Evolutionary conservation across 2,888 invertebrate species (phyloP).

Genomic region (Spodoptera exigua): DNA sequence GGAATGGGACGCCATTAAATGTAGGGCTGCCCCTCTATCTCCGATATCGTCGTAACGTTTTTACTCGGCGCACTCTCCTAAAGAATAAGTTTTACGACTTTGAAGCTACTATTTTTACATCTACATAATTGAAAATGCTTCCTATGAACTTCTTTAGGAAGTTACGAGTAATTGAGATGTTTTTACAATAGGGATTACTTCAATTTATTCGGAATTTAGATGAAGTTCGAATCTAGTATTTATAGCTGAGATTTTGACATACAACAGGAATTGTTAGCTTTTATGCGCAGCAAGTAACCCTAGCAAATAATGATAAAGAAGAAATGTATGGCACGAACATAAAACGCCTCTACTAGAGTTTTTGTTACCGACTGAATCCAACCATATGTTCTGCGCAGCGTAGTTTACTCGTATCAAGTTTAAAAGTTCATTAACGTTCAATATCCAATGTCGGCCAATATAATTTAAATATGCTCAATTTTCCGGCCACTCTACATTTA

Average conservation of each 20-base stretch:
- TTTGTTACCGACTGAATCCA: constrained; percentile 59
- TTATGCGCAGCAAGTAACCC: constrained; percentile 29
- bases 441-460: constrained; percentile 64
- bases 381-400: constrained; percentile 55
- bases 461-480: constrained; percentile 57
- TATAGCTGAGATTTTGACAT: not conserved
- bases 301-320: constrained; percentile 41
- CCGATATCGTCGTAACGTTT: constrained; percentile 62
- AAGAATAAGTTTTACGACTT: constrained; percentile 62
- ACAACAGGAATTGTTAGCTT: constrained; percentile 21
- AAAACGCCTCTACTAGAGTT: constrained; percentile 45
- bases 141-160: constrained; percentile 2
- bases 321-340: constrained; percentile 41
- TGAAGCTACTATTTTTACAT: constrained; percentile 55
- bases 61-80: constrained; percentile 47
- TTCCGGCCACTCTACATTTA: constrained; percentile 56
- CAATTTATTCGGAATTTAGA: too few relatives aligned
- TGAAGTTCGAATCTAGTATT: not conserved
- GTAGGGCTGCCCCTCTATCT: constrained; percentile 64
- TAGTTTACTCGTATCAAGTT: constrained; percentile 62
- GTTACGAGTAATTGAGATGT: constrained; percentile 12
- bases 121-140: constrained; percentile 43
- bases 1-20: constrained; percentile 71
- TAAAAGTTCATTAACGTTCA: constrained; percentile 72
- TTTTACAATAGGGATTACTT: constrained; percentile 2